Conservation (phyloP, 2,888 invertebrate genomes). For the Abrostola tripartita region DNA sequence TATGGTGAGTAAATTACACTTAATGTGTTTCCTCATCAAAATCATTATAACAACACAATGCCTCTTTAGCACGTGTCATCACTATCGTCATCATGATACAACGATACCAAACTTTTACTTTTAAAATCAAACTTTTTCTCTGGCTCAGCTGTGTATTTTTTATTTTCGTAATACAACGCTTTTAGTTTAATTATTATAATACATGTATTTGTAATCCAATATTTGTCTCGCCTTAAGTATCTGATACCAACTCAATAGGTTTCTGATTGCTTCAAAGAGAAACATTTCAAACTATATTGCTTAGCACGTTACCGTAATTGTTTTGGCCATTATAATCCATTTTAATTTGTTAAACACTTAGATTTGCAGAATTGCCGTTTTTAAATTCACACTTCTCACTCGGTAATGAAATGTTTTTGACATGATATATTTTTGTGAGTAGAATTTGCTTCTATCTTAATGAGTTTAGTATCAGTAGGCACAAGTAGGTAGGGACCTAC, state of each 20-base stretch:
- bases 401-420: not conserved
- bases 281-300: slow-evolving; percentile 60
- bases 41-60: not conserved
- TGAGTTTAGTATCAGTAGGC: slow-evolving; percentile 71
- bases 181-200: no score
- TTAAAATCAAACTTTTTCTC: no score
- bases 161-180: no score
- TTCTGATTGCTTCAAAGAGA: slow-evolving; percentile 58
- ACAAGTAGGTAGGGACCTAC: slow-evolving; percentile 68
- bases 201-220: not conserved
- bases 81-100: not conserved
- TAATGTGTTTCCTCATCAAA: not conserved
- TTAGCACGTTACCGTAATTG: slow-evolving; percentile 72
- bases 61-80: slow-evolving; percentile 53
- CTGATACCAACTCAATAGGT: slow-evolving; percentile 57
- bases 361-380: slow-evolving; percentile 50
- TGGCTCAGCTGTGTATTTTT: no score
- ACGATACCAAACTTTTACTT: no score
- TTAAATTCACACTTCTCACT: slow-evolving; percentile 22
- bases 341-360: slow-evolving; percentile 51
- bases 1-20: not conserved
- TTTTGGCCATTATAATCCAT: slow-evolving; percentile 64
- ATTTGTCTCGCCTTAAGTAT: slow-evolving; percentile 37
- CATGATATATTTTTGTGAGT: slow-evolving; percentile 13
- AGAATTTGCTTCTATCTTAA: slow-evolving; percentile 70